These are phyloP conservation scores for Lepus townsendii DNA, from an alignment of 2,797 vertebrate genomes.

Conservation along the genomic window DNA sequence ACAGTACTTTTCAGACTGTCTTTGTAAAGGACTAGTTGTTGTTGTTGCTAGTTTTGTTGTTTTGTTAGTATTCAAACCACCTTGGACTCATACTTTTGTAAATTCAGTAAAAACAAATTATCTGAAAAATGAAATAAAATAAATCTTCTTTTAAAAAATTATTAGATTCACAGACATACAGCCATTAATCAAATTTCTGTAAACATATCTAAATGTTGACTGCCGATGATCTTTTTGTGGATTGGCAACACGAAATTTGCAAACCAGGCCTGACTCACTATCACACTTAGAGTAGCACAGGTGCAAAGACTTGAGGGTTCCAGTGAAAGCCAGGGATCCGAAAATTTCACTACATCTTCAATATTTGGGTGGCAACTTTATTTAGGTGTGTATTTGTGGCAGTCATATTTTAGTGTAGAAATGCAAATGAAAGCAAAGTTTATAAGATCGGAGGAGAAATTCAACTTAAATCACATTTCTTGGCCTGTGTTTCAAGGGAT, in stretches of 20 bases:
- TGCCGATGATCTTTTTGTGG: background rate
- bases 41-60: background rate
- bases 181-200: background rate
- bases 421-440: background rate
- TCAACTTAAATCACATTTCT: background rate
- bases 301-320: background rate
- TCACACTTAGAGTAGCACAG: background rate
- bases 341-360: background rate
- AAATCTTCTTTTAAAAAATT: background rate
- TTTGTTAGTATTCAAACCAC: background rate
- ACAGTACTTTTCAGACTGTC: background rate
- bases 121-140: background rate
- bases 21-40: background rate
- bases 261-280: background rate
- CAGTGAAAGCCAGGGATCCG: background rate
- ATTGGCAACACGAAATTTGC: background rate
- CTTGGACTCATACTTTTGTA: background rate
- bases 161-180: background rate
- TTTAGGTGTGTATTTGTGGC: background rate
- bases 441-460: background rate
- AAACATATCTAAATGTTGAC: background rate
- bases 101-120: slow-evolving; percentile 29
- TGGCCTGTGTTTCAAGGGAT: background rate
- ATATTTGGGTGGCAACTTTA: background rate
- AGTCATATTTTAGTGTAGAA: background rate